phyloP scores from a whole-genome alignment of 53 echinoderm and acorn worm species.

The Actinopyga echinites region DNA sequence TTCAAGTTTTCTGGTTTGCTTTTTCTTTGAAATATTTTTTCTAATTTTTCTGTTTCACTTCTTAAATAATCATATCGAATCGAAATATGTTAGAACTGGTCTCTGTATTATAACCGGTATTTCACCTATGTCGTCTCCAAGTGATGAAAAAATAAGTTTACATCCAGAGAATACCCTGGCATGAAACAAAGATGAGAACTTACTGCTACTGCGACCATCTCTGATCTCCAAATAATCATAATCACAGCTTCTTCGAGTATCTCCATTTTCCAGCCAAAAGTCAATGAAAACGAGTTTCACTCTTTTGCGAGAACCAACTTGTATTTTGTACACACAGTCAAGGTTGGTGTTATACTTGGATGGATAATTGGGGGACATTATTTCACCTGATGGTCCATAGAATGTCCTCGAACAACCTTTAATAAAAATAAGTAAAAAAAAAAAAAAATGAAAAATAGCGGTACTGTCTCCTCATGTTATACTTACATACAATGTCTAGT shows the following conservation, averaged over 20 bases:
- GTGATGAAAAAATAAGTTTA: not conserved
- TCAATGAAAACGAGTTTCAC: conserved; percentile 77
- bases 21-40: too few relatives aligned
- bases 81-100: too few relatives aligned
- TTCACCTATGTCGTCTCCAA: not conserved
- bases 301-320: conserved; percentile 66
- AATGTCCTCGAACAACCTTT: conserved; percentile 90
- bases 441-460: too few relatives aligned
- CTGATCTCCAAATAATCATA: conserved; percentile 94
- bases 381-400: conserved; percentile 63
- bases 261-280: conserved; percentile 83
- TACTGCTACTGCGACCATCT: conserved; percentile 70
- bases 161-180: not conserved
- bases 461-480: not conserved
- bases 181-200: too few relatives aligned
- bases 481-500: too few relatives aligned
- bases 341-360: conserved; percentile 79
- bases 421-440: too few relatives aligned
- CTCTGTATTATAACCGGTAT: too few relatives aligned
- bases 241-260: conserved; percentile 64
- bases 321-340: conserved; percentile 89
- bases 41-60: too few relatives aligned
- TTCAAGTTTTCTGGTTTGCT: too few relatives aligned
- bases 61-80: too few relatives aligned
- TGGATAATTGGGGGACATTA: conserved; percentile 93